A percentile compares a stretch with the other conserved stretches of the same genome.
Evolutionary conservation across 2,888 invertebrate genomes (phyloP).

Genomic region (Lithosia quadra): DNA sequence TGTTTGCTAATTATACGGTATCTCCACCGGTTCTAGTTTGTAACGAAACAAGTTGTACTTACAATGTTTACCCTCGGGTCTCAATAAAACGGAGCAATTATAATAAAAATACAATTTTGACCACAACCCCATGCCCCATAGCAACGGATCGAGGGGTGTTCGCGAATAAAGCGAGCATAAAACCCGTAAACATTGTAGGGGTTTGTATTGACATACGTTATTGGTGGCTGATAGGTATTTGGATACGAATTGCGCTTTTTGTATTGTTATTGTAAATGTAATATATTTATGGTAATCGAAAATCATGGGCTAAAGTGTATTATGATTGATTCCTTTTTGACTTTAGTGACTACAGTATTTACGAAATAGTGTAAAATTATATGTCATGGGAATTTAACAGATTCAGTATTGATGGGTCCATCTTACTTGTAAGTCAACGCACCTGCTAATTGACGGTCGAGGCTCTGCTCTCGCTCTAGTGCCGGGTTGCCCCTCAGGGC

Average conservation of each 20-base stretch:
- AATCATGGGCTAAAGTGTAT: conserved; percentile 5
- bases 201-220: conserved; percentile 65
- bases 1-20: conserved; percentile 70
- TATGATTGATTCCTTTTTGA: conserved; percentile 7
- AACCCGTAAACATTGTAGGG: conserved; percentile 67
- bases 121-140: conserved; percentile 82
- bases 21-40: conserved; percentile 55
- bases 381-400: no score
- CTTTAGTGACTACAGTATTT: not conserved
- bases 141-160: conserved; percentile 73
- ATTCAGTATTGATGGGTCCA: no score
- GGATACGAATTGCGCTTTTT: conserved; percentile 44
- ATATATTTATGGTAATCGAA: conserved; percentile 8
- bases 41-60: conserved; percentile 63
- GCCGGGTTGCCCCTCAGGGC: no score
- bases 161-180: conserved; percentile 80
- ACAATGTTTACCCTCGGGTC: conserved; percentile 79
- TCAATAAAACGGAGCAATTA: conserved; percentile 82
- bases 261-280: conserved; percentile 28
- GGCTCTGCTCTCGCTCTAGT: no score
- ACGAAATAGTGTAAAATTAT: no score
- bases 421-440: no score
- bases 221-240: conserved; percentile 55
- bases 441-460: no score
- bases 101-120: conserved; percentile 86